These are phyloP conservation scores for Talpa occidentalis DNA, from an alignment of 2,113 vertebrate species.

Conservation along the genomic window DNA sequence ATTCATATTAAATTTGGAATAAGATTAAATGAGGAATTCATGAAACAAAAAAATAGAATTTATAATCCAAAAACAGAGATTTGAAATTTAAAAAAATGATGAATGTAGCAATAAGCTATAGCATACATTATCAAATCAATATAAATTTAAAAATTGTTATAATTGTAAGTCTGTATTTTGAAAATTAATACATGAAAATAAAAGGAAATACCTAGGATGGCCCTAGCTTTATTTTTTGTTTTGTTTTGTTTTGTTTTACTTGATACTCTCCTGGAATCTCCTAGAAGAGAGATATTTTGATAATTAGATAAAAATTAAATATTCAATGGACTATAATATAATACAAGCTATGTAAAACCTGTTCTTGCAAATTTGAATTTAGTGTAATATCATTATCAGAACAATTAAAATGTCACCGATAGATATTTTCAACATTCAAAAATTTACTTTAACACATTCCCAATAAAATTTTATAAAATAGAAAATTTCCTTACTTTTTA, in stretches of 20 bases:
- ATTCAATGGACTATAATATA: neutral
- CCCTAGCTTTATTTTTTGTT: neutral
- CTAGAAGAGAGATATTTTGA: neutral
- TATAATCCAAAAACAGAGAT: neutral
- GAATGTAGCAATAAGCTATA: neutral
- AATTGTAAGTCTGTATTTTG: neutral
- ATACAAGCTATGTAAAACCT: neutral
- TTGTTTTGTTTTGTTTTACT: neutral
- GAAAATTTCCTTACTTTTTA: neutral
- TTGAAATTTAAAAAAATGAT: neutral
- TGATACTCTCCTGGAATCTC: neutral
- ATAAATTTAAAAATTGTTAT: slow-evolving; percentile 31
- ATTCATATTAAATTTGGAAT: slow-evolving; percentile 1
- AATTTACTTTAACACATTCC: neutral
- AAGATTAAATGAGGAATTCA: neutral
- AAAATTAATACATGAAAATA: neutral
- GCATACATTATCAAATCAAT: neutral
- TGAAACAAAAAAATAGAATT: neutral
- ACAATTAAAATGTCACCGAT: neutral
- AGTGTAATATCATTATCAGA: neutral
- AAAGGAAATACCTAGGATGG: neutral
- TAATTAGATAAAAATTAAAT: neutral
- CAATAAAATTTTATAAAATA: neutral
- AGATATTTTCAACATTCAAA: neutral
- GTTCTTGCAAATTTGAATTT: neutral